Percentiles rank a stretch among this genome's conserved stretches.
phyloP scores from a whole-genome alignment of 1,140 invertebrate genomes.

The Notospermus geniculatus region DNA sequence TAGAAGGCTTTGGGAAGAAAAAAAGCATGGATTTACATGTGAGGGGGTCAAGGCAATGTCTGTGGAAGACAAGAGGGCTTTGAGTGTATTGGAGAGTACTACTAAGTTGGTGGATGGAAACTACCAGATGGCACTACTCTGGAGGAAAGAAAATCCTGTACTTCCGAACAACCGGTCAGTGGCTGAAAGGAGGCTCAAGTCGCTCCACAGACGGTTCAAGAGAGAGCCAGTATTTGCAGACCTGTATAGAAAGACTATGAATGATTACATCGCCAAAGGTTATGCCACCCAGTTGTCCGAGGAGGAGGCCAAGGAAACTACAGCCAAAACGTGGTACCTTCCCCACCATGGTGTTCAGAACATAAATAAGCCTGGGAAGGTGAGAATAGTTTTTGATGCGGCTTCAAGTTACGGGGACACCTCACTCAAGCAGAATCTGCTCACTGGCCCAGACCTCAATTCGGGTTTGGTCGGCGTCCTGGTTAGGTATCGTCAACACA shows the following conservation, averaged over 20 bases:
- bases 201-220: background rate
- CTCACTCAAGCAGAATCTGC: too few relatives aligned
- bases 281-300: background rate
- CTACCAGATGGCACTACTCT: background rate
- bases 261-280: background rate
- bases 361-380: background rate
- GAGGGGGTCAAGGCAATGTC: background rate
- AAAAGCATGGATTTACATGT: too few relatives aligned
- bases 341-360: background rate
- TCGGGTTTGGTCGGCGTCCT: too few relatives aligned
- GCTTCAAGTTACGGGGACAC: too few relatives aligned
- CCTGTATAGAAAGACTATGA: background rate
- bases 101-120: background rate
- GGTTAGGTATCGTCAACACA: too few relatives aligned
- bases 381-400: too few relatives aligned
- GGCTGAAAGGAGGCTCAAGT: background rate
- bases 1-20: too few relatives aligned
- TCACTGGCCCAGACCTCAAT: too few relatives aligned
- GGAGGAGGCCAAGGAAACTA: background rate
- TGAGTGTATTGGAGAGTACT: background rate
- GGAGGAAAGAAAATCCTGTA: background rate
- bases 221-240: background rate
- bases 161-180: background rate
- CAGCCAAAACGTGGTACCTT: background rate
- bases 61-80: background rate